Percentiles rank a stretch among this genome's conserved stretches.
phyloP scores from a whole-genome alignment of 2,888 invertebrate genomes.

The Pollenia amentaria region DNA sequence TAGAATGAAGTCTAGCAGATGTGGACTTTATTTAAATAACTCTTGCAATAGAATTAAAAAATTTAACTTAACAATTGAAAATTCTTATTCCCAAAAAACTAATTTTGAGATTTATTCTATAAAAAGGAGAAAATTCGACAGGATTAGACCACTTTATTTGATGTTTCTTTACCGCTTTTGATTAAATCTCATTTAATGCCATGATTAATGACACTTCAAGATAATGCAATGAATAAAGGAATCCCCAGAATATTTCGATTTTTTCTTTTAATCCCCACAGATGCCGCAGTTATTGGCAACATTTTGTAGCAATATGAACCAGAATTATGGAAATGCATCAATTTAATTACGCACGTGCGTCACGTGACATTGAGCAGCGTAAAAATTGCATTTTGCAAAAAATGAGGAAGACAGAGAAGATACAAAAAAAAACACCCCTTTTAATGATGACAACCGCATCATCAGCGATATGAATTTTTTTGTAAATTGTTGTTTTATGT shows the following conservation, averaged over 20 bases:
- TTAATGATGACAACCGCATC: constrained; percentile 56
- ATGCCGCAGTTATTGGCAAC: constrained; percentile 64
- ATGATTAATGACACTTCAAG: constrained; percentile 69
- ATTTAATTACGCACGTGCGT: constrained; percentile 82
- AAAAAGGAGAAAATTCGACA: too few species aligned
- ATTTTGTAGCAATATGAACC: constrained; percentile 60
- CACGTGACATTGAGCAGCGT: constrained; percentile 77
- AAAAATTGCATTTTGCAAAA: constrained; percentile 74
- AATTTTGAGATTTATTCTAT: too few species aligned
- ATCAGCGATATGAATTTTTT: constrained; percentile 46
- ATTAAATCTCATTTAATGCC: constrained; percentile 60
- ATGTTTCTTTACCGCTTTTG: constrained; percentile 10
- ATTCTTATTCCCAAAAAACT: too few species aligned
- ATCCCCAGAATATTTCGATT: constrained; percentile 13
- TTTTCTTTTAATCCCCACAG: constrained; percentile 65
- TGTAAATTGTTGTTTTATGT: constrained; percentile 8
- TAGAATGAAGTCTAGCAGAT: too few species aligned
- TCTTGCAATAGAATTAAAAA: neutral
- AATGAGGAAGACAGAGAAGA: constrained; percentile 26
- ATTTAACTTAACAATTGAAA: neutral
- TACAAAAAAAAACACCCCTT: constrained; percentile 61
- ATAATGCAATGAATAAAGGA: constrained; percentile 61
- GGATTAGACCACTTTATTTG: neutral
- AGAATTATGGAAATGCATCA: constrained; percentile 77
- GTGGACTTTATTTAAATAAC: neutral